A percentile compares a stretch with the other conserved stretches of the same genome.
These are phyloP conservation scores for Odontomyia ornata DNA, from an alignment of 2,888 invertebrate species.

Conservation along the genomic window DNA sequence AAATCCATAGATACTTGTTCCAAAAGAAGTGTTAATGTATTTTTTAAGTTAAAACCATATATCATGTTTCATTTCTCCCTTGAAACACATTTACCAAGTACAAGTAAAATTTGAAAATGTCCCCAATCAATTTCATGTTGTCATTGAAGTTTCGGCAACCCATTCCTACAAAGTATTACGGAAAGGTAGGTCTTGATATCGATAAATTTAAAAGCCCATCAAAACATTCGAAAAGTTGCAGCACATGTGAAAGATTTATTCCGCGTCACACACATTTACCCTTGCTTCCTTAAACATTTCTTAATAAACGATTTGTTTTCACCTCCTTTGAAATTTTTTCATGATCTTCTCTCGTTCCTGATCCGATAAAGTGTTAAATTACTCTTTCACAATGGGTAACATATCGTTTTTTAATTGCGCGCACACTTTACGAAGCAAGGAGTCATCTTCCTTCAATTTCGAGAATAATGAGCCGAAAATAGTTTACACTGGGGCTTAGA, in stretches of 20 bases:
- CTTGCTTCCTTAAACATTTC: constrained; percentile 15
- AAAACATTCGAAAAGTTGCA: neutral
- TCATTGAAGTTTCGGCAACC: neutral
- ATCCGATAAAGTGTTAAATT: constrained; percentile 25
- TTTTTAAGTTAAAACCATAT: too few relatives aligned
- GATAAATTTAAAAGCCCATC: neutral
- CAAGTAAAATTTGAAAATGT: neutral
- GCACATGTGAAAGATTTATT: constrained; percentile 6
- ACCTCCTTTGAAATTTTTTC: constrained; percentile 6
- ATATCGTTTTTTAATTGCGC: constrained; percentile 42
- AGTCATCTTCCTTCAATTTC: constrained; percentile 5
- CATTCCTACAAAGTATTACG: neutral
- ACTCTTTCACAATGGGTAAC: constrained; percentile 16
- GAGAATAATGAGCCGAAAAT: constrained; percentile 28
- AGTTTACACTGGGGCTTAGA: constrained; percentile 15
- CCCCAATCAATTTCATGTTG: neutral
- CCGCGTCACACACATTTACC: neutral
- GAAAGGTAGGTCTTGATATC: constrained; percentile 1
- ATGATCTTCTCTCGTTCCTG: neutral
- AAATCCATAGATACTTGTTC: too few relatives aligned
- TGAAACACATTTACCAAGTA: too few relatives aligned
- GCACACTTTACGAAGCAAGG: constrained; percentile 14
- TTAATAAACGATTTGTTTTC: constrained; percentile 31
- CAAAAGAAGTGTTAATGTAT: too few relatives aligned
- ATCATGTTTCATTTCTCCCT: too few relatives aligned